These are phyloP conservation scores for Scrobipalpa costella DNA, from an alignment of 2,888 invertebrate genomes.

Conservation along the genomic window DNA sequence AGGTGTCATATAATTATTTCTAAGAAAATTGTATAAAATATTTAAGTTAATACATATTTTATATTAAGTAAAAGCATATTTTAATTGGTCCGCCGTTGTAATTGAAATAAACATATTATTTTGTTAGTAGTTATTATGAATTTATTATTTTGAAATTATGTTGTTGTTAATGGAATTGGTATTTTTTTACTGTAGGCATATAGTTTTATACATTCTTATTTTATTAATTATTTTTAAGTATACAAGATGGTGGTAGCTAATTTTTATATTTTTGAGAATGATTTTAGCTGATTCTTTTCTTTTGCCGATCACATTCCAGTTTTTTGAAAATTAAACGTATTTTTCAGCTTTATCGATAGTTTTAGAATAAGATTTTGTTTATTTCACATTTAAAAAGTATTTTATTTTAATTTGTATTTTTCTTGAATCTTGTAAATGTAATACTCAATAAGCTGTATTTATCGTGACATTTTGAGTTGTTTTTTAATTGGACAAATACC, in stretches of 20 bases:
- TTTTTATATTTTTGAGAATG: conserved; percentile 27
- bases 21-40: conserved; percentile 19
- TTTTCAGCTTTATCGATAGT: conserved; percentile 40
- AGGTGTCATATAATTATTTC: conserved; percentile 22
- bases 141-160: conserved; percentile 26
- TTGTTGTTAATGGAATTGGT: conserved; percentile 31
- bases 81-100: no score
- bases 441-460: conserved; percentile 37
- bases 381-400: conserved; percentile 12
- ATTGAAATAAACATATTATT: conserved; percentile 6
- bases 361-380: conserved; percentile 31
- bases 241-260: conserved; percentile 34
- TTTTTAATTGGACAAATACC: background rate
- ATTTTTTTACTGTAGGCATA: conserved; percentile 14
- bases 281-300: conserved; percentile 1
- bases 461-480: conserved; percentile 25
- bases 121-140: conserved; percentile 16
- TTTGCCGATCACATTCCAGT: conserved; percentile 20
- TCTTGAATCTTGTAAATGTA: conserved; percentile 29
- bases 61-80: no score
- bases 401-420: conserved; percentile 28
- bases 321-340: conserved; percentile 34
- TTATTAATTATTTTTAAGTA: conserved; percentile 7
- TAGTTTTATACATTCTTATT: conserved; percentile 27
- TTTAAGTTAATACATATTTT: conserved; percentile 10